Base-by-base conservation (phyloP, 2,113 vertebrate genomes). In the Sakesphorus luctuosus region DNA sequence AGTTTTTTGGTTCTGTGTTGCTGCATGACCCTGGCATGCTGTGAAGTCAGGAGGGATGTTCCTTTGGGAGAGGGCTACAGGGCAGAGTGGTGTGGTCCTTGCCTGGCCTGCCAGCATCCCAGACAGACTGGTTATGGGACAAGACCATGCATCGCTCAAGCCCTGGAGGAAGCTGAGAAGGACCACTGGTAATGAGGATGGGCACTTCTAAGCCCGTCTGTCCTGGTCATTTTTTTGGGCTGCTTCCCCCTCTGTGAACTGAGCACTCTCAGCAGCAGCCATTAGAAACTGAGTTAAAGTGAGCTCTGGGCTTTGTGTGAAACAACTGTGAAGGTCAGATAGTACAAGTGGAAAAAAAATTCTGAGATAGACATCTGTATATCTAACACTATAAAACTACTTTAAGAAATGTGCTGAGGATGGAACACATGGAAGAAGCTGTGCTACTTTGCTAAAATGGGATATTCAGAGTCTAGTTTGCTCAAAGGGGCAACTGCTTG, bases 401-500 rank as follows among this genome's bases (percentile, higher is more conserved):
- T 78, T 94, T 29, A 23, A 53, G 26, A 92, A 40, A 58, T 28
- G 20, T 72, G 50, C 53, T 26, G 29, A 63, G 62, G 62, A 52
- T 35, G 55, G 33, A 66, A 59, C 11, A 16, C 52, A 29, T 11
- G n/a, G 71, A 68, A 93, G 78, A 74, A 92, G 23, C 67, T 71
- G 29, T 1, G 7, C 49, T 86, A 25, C 77, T 91, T 82, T 68
- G 71, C 75, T 93, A 50, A 87, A 89, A 44, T 80, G 26, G 80
- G 63, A 14, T 90, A 85, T 77, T 89, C 71, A 72, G 65, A 90
- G 82, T 33, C 38, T 24, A 26, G n/a, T 59, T 80, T 93, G 75
- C 93, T 72, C 79, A 89, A 79, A 95, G 63, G 35, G 84, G 61
- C 79, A 71, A 63, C 77, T 87, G 65, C 90, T 94, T 69, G 11